Base-by-base conservation (phyloP, 1,140 invertebrate genomes). In the Drosophila trapezifrons region DNA sequence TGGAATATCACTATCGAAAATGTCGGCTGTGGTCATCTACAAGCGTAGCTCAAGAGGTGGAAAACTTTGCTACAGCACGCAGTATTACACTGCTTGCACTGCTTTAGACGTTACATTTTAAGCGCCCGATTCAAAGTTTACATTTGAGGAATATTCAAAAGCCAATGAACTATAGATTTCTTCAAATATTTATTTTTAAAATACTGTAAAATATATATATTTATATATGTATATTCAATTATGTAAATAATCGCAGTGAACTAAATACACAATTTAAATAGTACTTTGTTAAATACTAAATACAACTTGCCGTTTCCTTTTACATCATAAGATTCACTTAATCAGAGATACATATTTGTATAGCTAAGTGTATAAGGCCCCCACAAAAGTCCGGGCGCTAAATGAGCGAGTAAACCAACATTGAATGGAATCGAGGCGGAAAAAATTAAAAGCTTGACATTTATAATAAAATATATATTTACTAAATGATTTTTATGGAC, bases 191-290 rank as follows among this genome's bases (percentile, higher is more conserved):
- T 78, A 64, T 46, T 78, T 78, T 89, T 87, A 87, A 89, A 87
- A 89, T 87, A 87, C 83, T 87, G 84, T 84, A 89, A 87, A 87
- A 87, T 87, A 86, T 82, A 82, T 27, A 18, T 87, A 86, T 82
- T 82, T 27, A 18, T 52, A 18, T 6, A 37, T 37, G 18, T 37
- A 37, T 81, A 69, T 71, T 78, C 51, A 72, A 63, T 83, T 80
- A 76, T 77, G 79, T 84, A 89, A 87, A 87, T 77, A 77, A 89
- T 78, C 66, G 65, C 58, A 78, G 55, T 58, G 65, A 78, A 78
- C 76, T 78, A 72, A 78, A 78, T 78, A 78, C 75, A 78, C 42
- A 76, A 79, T 89, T 77, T 77, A 89, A 70, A 89, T 83, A 66
- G 64, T 76, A 64, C 77, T 76, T 76, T 27, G 46, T 80, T 87